These are phyloP conservation scores for Calliphora vicina DNA, from an alignment of 1,140 invertebrate genomes.

Conservation along the genomic window DNA sequence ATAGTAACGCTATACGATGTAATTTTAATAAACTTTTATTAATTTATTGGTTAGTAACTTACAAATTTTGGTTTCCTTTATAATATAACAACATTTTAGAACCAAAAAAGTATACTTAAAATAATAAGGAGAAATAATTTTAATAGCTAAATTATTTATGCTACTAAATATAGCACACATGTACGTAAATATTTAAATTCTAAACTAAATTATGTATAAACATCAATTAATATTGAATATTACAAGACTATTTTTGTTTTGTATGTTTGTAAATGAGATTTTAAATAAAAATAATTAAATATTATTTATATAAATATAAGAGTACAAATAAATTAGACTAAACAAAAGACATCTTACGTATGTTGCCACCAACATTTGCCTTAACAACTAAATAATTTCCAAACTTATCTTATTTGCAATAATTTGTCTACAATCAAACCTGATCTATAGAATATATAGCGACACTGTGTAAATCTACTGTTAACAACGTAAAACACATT, in stretches of 20 bases:
- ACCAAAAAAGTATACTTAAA: too few species aligned
- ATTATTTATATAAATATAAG: background rate
- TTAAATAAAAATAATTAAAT: background rate
- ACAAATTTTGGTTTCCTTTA: too few species aligned
- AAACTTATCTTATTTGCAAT: background rate
- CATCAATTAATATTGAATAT: background rate
- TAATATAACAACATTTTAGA: too few species aligned
- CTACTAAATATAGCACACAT: conserved; percentile 29
- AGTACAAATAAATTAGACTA: background rate
- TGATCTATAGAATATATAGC: background rate
- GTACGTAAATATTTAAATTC: background rate
- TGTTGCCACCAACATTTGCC: background rate
- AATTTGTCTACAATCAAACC: conserved; percentile 10
- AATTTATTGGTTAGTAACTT: too few species aligned
- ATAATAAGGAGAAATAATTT: too few species aligned
- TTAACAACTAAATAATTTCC: background rate
- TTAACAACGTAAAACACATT: conserved; percentile 55
- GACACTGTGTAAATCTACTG: background rate
- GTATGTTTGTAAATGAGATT: background rate
- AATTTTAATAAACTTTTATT: too few species aligned
- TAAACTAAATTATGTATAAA: too few species aligned
- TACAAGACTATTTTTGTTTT: background rate
- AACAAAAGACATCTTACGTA: background rate
- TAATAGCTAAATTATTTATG: too few species aligned
- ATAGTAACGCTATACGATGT: too few species aligned